phyloP scores from a whole-genome alignment of 2,888 invertebrate genomes.

The Mamestra brassicae region DNA sequence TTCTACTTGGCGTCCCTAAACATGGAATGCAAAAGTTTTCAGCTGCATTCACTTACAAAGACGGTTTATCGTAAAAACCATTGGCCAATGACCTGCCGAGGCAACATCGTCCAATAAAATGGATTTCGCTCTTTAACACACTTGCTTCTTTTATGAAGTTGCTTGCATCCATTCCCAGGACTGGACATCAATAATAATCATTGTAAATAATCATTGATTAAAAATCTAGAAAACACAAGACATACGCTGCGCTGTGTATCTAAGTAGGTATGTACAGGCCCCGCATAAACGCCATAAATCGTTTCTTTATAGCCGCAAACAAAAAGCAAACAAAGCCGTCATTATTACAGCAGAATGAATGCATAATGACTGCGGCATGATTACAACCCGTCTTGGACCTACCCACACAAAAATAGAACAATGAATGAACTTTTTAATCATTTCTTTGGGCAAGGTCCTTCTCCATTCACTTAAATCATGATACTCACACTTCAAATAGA shows the following conservation, averaged over 20 bases:
- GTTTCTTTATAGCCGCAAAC: constrained; percentile 25
- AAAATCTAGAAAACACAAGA: not conserved
- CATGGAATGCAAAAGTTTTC: no score
- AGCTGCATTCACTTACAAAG: no score
- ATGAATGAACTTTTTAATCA: constrained; percentile 58
- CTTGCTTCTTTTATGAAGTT: no score
- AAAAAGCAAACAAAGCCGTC: constrained; percentile 58
- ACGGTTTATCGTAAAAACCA: no score
- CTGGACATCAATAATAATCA: no score
- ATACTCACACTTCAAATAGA: constrained; percentile 27
- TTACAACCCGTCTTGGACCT: constrained; percentile 45
- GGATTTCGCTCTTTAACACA: no score
- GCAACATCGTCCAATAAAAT: no score
- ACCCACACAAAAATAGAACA: constrained; percentile 58
- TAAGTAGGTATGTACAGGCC: not conserved
- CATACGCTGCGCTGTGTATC: not conserved
- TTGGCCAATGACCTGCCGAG: no score
- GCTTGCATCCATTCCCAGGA: no score
- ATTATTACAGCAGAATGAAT: constrained; percentile 58
- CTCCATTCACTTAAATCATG: constrained; percentile 51
- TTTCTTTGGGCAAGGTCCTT: constrained; percentile 59
- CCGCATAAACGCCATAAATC: constrained; percentile 10
- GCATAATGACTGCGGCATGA: constrained; percentile 41
- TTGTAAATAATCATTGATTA: no score
- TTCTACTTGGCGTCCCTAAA: no score